These are phyloP conservation scores for Drosophila bunnanda DNA, from an alignment of 2,888 invertebrate genomes.

Conservation along the genomic window DNA sequence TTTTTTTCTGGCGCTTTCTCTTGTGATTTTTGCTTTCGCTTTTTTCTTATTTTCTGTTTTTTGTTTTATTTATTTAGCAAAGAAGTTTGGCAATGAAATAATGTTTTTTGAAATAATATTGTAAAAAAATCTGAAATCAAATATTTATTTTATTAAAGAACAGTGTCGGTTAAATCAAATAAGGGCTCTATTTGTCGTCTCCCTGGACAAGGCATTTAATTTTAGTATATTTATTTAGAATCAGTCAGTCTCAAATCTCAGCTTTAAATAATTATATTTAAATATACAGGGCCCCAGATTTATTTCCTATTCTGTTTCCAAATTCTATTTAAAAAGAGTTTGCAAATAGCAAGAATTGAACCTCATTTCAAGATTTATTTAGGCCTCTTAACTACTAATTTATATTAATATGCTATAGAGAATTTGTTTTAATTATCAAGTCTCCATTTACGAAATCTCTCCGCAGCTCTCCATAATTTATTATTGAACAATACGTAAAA, in stretches of 20 bases:
- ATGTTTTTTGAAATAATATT: conserved; percentile 85
- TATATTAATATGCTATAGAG: not conserved
- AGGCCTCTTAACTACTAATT: not conserved
- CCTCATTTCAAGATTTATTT: not conserved
- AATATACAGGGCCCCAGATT: not conserved
- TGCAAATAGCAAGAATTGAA: not conserved
- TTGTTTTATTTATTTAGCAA: conserved; percentile 66
- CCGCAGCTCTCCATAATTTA: too few species aligned
- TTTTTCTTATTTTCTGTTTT: conserved; percentile 41
- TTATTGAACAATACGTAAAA: too few species aligned
- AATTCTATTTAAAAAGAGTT: not conserved
- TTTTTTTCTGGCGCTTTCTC: conserved; percentile 62
- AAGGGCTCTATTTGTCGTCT: conserved; percentile 17
- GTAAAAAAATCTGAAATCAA: conserved; percentile 85
- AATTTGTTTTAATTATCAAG: not conserved
- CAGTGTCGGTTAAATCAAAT: conserved; percentile 55
- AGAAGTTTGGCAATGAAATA: conserved; percentile 84
- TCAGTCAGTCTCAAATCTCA: conserved; percentile 4
- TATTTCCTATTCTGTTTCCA: not conserved
- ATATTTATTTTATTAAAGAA: conserved; percentile 83
- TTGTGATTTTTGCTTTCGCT: conserved; percentile 66
- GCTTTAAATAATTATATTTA: not conserved
- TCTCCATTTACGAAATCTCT: not conserved
- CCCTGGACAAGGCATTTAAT: conserved; percentile 16
- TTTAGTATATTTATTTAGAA: not conserved